phyloP scores from a whole-genome alignment of 2,888 invertebrate genomes.

The Andrena trimmerana region DNA sequence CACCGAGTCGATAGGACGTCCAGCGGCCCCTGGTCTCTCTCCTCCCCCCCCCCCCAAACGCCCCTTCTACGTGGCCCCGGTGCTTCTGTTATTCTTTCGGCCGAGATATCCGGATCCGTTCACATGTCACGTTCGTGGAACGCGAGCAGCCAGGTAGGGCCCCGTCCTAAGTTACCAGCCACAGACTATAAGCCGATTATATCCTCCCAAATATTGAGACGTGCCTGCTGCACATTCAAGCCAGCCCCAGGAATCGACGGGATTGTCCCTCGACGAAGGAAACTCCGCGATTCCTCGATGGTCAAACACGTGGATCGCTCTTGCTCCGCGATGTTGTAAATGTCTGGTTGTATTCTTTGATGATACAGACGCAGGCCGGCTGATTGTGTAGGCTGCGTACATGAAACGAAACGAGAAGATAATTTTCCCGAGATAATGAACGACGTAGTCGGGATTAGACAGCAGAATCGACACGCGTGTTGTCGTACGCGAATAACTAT shows the following conservation, averaged over 20 bases:
- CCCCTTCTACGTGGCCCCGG: constrained; percentile 30
- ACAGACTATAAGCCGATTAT: constrained; percentile 81
- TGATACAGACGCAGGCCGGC: no score
- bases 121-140: constrained; percentile 74
- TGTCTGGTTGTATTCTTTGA: not conserved
- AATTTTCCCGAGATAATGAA: not conserved
- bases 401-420: not conserved
- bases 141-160: constrained; percentile 71
- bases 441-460: not conserved
- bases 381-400: not conserved
- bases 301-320: constrained; percentile 22
- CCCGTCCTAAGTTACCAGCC: constrained; percentile 66
- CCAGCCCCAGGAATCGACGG: constrained; percentile 53
- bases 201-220: constrained; percentile 82
- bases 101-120: constrained; percentile 71
- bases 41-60: constrained; percentile 5
- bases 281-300: not conserved
- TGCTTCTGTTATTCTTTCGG: constrained; percentile 63
- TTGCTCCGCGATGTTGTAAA: not conserved
- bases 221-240: constrained; percentile 70
- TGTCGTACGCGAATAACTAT: not conserved
- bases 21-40: constrained; percentile 35
- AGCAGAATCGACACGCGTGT: not conserved
- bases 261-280: constrained; percentile 14
- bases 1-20: constrained; percentile 67